These are phyloP conservation scores for Athalia rosae DNA, from an alignment of 2,888 invertebrate species.

Conservation along the genomic window DNA sequence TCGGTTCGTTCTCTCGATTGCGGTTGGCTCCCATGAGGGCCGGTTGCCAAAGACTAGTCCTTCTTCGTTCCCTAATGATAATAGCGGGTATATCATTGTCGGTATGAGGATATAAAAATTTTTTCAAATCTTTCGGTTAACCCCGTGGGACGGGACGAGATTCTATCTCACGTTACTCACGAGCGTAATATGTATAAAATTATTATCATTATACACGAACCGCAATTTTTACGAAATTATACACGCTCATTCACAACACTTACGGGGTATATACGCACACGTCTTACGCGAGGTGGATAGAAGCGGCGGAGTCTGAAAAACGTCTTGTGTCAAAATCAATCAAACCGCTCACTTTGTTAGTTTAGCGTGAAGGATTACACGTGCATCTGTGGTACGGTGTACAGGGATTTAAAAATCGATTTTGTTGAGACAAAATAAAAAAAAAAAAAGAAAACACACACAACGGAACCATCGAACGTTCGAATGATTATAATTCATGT, in stretches of 20 bases:
- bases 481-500: too few species aligned
- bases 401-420: not conserved
- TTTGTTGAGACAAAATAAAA: not conserved
- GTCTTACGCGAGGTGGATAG: too few species aligned
- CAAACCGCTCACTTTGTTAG: conserved; percentile 9
- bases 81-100: conserved; percentile 43
- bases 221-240: not conserved
- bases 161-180: not conserved
- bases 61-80: conserved; percentile 44
- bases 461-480: too few species aligned
- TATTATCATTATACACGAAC: conserved; percentile 22
- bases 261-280: too few species aligned
- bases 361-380: not conserved
- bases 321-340: conserved; percentile 33
- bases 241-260: too few species aligned
- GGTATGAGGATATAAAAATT: conserved; percentile 20
- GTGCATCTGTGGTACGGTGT: not conserved
- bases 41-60: conserved; percentile 43
- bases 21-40: conserved; percentile 45
- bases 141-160: conserved; percentile 35
- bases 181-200: not conserved
- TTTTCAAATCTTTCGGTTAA: conserved; percentile 17
- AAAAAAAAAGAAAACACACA: too few species aligned
- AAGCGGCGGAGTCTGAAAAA: not conserved
- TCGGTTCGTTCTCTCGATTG: conserved; percentile 6